Evolutionary conservation across 1,140 invertebrate genomes (phyloP), one percentile per base, ranked within the genome.

Genomic region (Streblospio benedicti): DNA sequence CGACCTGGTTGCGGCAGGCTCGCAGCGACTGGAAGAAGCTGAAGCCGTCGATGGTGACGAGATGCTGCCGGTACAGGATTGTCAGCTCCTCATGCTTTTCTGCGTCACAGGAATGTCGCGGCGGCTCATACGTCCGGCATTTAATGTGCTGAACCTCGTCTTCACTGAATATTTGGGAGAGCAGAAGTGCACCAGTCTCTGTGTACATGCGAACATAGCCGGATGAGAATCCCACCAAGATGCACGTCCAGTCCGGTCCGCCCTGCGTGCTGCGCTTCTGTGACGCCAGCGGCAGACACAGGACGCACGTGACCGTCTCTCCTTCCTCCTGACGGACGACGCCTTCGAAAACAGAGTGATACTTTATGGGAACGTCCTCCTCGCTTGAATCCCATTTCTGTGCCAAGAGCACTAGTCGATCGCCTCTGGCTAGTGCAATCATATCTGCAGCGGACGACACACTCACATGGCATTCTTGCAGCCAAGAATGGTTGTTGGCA

Each of bases 201-300:
- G 89, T 91, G 72, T 93, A 96, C 78, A 96, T 91, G 62, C 86
- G 81, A 32, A 96, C 80, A 79, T 83, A 85, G 31, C 94, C 93
- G 61, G 87, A 86, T 64, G 83, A 84, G 67, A 93, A 90, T 23
- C 93, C 93, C 59, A 94, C 82, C 61, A 87, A 84, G 62, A 96
- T 84, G 76, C 90, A 93, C 14, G 91, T 93, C 93, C 93, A 97
- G 74, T 97, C 93, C 44, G 87, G 84, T n/a, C 83, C 83, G 69
- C 85, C 85, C 50, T 81, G 77, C 27, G 79, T 80, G 67, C 81
- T 81, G 57, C 80, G 73, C 67, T 83, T 82, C 68, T 87, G 82
- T 68, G 87, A 83, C 70, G 86, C 73, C 23, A 78, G 57, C 25
- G 76, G 75, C 25, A 78, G 59, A 64, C 73, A 75, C 23, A 76